phyloP scores from a whole-genome alignment of 2,113 vertebrate genomes.

The Lonchura striata region DNA sequence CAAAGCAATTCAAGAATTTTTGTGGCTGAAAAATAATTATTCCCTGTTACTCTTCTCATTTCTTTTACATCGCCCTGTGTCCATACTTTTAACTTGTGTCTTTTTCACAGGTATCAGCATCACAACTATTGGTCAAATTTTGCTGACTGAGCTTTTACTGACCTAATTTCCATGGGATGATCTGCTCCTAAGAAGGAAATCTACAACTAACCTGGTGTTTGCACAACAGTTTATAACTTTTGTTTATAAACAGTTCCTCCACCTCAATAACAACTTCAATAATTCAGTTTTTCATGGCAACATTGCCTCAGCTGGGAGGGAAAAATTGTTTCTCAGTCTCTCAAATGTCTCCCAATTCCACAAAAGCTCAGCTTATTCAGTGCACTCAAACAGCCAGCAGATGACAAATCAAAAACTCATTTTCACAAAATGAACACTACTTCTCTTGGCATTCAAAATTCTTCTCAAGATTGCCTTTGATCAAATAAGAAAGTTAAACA shows the following conservation, averaged over 20 bases:
- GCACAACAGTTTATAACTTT: rapidly evolving
- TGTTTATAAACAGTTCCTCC: neutral
- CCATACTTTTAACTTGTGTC: neutral
- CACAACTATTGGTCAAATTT: neutral
- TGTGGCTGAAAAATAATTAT: neutral
- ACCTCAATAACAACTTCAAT: neutral
- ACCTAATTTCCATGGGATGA: neutral
- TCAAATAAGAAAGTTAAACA: neutral
- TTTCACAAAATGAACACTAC: neutral
- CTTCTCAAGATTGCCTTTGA: neutral
- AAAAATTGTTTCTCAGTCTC: neutral
- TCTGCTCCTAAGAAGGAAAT: rapidly evolving
- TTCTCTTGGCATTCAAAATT: neutral
- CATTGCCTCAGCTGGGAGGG: no score
- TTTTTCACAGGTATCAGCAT: neutral
- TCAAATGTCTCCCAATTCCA: neutral
- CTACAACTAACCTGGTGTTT: neutral
- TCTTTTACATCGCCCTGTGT: neutral
- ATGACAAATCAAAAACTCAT: neutral
- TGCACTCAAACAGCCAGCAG: neutral
- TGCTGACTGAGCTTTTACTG: neutral
- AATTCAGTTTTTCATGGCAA: neutral
- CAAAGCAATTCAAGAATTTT: neutral
- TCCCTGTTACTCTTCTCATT: neutral
- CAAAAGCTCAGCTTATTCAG: neutral